Percentiles rank a stretch among this genome's conserved stretches.
Conservation (phyloP, 2,797 vertebrate genomes). For the Brachymystax lenok region DNA sequence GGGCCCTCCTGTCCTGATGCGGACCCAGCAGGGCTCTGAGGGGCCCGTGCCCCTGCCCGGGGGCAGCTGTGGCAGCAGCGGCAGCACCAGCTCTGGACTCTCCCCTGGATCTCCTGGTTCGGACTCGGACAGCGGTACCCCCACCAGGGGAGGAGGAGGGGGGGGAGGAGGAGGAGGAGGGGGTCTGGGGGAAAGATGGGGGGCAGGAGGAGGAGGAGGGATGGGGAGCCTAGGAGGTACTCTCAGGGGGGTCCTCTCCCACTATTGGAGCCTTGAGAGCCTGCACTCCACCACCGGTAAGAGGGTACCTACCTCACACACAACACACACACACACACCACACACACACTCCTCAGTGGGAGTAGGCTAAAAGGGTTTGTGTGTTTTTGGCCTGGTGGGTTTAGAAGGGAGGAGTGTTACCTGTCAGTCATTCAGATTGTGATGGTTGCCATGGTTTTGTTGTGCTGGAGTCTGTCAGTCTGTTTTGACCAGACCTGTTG, state of each 20-base stretch:
- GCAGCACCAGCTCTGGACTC: conserved; percentile 81
- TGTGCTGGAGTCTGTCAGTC: neutral
- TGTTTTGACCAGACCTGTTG: neutral
- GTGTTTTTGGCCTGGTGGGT: conserved; percentile 17
- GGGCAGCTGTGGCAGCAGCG: conserved; percentile 83
- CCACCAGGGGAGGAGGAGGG: conserved; percentile 45
- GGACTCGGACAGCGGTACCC: conserved; percentile 88
- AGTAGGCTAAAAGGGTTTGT: conserved; percentile 14
- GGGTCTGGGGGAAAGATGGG: conserved; percentile 78
- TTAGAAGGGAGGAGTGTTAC: conserved; percentile 5
- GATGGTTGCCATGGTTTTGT: neutral
- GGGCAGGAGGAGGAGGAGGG: conserved; percentile 95
- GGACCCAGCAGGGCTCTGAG: conserved; percentile 87
- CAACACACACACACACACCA: neutral
- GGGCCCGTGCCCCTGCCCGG: conserved; percentile 82
- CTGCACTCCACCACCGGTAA: conserved; percentile 93
- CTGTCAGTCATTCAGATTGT: neutral
- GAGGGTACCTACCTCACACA: conserved; percentile 27
- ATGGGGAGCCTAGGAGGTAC: conserved; percentile 87
- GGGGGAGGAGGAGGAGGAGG: conserved; percentile 63
- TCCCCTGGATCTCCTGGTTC: conserved; percentile 89
- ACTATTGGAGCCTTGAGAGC: conserved; percentile 95
- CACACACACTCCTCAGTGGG: conserved; percentile 4
- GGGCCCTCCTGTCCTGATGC: conserved; percentile 64
- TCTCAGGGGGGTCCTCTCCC: conserved; percentile 86